Evolutionary conservation across 2,888 invertebrate genomes (phyloP).

Genomic region (Lasioglossum malachurum): DNA sequence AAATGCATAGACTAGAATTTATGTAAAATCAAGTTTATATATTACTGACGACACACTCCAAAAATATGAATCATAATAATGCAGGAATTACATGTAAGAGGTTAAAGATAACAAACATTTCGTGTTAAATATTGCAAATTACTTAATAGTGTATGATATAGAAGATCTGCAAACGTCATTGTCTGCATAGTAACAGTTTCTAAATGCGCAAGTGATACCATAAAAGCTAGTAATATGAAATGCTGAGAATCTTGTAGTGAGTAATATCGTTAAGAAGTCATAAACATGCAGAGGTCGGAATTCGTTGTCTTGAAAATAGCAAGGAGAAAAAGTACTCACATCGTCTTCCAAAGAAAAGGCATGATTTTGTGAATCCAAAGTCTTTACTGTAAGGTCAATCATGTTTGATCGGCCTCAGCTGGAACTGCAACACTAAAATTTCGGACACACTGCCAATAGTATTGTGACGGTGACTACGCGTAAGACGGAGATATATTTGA

Average conservation of each 20-base stretch:
- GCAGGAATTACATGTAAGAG: background rate
- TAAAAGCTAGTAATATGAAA: constrained; percentile 5
- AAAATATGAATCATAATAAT: background rate
- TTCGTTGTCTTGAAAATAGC: background rate
- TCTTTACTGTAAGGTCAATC: constrained; percentile 95
- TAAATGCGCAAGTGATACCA: constrained; percentile 8
- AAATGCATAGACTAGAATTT: background rate
- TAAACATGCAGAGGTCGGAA: constrained; percentile 22
- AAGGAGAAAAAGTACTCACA: constrained; percentile 87
- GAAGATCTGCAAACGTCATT: background rate
- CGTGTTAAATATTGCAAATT: background rate
- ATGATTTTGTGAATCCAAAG: constrained; percentile 95
- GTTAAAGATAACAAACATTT: background rate
- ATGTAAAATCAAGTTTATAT: background rate
- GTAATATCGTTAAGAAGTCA: constrained; percentile 19
- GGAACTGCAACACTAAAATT: constrained; percentile 41
- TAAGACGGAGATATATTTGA: constrained; percentile 34
- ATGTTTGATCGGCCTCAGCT: constrained; percentile 82
- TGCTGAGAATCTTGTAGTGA: background rate
- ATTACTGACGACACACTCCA: background rate
- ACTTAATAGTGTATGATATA: background rate
- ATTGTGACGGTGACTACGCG: constrained; percentile 8
- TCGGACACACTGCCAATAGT: constrained; percentile 8
- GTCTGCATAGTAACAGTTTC: constrained; percentile 7
- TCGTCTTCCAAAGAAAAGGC: constrained; percentile 93